These are phyloP conservation scores for Contarinia nasturtii DNA, from an alignment of 1,140 invertebrate genomes.

Conservation along the genomic window DNA sequence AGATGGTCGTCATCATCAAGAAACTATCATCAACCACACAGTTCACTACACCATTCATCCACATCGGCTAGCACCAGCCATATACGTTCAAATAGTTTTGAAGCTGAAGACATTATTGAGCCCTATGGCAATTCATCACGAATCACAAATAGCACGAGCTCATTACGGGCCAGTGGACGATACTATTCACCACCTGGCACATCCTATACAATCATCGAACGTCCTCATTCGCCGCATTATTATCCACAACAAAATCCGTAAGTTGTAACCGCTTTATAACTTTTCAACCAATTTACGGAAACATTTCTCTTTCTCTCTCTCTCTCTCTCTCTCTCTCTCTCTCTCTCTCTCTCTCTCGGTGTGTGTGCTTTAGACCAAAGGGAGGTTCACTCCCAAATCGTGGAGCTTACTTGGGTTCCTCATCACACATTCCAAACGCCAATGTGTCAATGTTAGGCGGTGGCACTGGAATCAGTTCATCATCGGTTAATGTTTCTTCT, in stretches of 20 bases:
- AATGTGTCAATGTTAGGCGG: conserved; percentile 11
- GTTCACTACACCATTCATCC: conserved; percentile 3
- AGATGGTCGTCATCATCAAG: conserved; percentile 19
- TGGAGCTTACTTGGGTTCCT: conserved; percentile 42
- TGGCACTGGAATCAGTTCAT: conserved; percentile 20
- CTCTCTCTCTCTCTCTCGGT: too few relatives aligned
- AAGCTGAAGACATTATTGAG: conserved; percentile 16
- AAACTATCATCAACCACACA: conserved; percentile 18
- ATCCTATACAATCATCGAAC: conserved; percentile 67
- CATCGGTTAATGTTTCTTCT: conserved; percentile 1
- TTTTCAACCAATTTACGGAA: too few relatives aligned
- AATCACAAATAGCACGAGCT: conserved; percentile 18
- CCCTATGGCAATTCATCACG: background rate
- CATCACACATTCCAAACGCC: conserved; percentile 25
- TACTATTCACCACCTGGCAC: conserved; percentile 53
- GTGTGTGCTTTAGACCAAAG: conserved; percentile 22
- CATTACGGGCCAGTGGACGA: conserved; percentile 29
- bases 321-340: too few relatives aligned
- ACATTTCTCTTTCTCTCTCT: too few relatives aligned
- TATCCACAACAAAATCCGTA: conserved; percentile 14
- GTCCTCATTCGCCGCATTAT: conserved; percentile 48
- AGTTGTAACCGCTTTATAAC: too few relatives aligned
- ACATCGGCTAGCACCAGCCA: conserved; percentile 8
- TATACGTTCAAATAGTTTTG: conserved; percentile 20
- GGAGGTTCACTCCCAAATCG: conserved; percentile 22